A percentile compares a stretch with the other conserved stretches of the same genome.
Conservation (phyloP, 53 echinoderm and acorn worm species). For the Holothuria scabra region DNA sequence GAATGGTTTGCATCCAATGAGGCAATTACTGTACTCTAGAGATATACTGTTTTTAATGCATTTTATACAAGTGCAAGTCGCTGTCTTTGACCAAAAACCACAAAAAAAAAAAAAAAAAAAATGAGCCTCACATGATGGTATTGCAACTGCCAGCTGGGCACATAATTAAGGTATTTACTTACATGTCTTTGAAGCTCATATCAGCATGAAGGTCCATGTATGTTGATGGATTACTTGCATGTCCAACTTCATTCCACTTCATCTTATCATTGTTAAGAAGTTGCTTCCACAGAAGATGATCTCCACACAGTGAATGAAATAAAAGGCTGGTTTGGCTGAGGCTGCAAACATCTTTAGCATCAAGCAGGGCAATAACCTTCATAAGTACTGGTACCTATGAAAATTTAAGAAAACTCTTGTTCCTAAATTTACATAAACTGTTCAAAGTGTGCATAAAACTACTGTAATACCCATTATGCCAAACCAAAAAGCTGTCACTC, state of each 20-base stretch:
- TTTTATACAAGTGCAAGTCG: no score
- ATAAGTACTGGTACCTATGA: constrained; percentile 76
- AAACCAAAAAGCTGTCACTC: no score
- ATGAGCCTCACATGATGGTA: no score
- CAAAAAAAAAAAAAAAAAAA: no score
- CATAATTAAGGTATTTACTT: constrained; percentile 41
- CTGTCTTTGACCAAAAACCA: no score
- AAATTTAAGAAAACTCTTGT: not conserved
- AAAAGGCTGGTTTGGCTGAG: constrained; percentile 68
- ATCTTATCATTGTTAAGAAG: constrained; percentile 77
- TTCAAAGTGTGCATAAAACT: no score
- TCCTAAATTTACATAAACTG: no score
- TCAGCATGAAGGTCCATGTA: constrained; percentile 44
- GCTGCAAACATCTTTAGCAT: constrained; percentile 68
- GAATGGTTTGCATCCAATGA: no score
- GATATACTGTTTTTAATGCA: no score
- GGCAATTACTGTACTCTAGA: no score
- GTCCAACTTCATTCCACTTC: constrained; percentile 78
- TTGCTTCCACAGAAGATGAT: constrained; percentile 79
- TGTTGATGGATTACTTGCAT: constrained; percentile 71
- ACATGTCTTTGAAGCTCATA: constrained; percentile 90
- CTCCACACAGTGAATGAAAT: constrained; percentile 72
- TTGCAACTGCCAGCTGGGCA: no score
- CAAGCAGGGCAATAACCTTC: constrained; percentile 79
- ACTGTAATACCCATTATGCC: no score